Conservation (phyloP, 2,797 vertebrate genomes). For the Gymnoscopelus braueri region DNA sequence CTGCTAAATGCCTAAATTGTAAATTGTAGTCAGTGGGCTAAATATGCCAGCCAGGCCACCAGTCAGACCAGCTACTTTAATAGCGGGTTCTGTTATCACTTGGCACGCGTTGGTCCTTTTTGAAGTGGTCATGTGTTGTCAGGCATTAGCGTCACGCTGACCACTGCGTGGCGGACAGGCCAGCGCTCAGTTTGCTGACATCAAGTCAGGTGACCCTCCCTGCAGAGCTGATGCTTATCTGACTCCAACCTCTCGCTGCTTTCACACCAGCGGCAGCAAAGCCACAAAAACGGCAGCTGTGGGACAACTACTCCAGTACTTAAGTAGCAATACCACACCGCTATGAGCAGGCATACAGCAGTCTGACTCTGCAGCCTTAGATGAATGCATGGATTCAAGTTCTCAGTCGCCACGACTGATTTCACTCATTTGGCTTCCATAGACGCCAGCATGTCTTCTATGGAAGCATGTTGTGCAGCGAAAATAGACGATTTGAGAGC, state of each 20-base stretch:
- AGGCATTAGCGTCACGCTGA: conserved; percentile 39
- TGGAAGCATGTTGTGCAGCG: too few relatives aligned
- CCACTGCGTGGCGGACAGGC: conserved; percentile 27
- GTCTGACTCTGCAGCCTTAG: too few relatives aligned
- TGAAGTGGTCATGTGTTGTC: conserved; percentile 34
- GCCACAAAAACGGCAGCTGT: not conserved
- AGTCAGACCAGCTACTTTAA: not conserved
- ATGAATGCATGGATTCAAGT: too few relatives aligned
- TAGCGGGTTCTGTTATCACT: conserved; percentile 27
- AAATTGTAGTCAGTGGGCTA: too few relatives aligned
- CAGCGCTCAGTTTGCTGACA: conserved; percentile 40
- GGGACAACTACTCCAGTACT: too few relatives aligned
- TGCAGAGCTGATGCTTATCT: conserved; percentile 1
- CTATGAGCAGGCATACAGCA: not conserved
- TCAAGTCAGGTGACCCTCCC: not conserved
- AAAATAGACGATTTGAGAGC: too few relatives aligned
- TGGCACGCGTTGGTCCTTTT: conserved; percentile 32
- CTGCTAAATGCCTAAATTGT: too few relatives aligned
- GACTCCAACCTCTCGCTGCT: too few relatives aligned
- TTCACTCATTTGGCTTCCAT: too few relatives aligned
- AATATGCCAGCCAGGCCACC: too few relatives aligned
- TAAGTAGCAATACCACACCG: not conserved
- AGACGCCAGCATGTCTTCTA: too few relatives aligned
- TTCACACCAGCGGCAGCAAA: not conserved
- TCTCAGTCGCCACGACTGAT: too few relatives aligned